Evolutionary conservation across 2,113 vertebrate species (phyloP).

Genomic region (Semnornis frantzii): DNA sequence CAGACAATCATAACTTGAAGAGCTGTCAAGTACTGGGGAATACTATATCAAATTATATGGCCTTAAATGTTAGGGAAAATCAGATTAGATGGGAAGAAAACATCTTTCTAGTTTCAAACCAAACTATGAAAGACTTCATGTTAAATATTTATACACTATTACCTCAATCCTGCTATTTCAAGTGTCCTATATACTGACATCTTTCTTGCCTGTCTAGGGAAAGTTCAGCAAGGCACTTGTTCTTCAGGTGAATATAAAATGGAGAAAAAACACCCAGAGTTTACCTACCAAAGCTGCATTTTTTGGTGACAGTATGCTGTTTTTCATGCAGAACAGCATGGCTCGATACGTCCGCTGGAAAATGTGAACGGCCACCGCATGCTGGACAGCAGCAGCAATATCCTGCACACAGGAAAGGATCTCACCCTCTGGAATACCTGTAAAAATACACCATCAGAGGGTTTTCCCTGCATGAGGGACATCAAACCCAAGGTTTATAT

Average conservation of each 20-base stretch:
- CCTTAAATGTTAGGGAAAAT: neutral
- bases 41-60: neutral
- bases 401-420: slow-evolving; percentile 86
- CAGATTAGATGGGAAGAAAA: neutral
- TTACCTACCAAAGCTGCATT: slow-evolving; percentile 84
- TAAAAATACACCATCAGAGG: neutral
- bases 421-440: slow-evolving; percentile 83
- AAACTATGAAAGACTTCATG: neutral
- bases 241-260: neutral
- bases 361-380: slow-evolving; percentile 82
- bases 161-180: neutral
- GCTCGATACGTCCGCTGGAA: slow-evolving; percentile 87
- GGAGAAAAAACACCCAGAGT: too few relatives aligned
- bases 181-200: neutral
- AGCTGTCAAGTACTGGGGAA: neutral
- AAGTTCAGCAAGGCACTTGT: neutral
- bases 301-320: slow-evolving; percentile 71
- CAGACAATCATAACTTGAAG: neutral
- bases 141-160: neutral
- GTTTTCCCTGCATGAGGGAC: neutral
- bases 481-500: neutral
- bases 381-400: slow-evolving; percentile 88
- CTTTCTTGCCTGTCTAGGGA: neutral
- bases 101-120: neutral
- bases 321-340: slow-evolving; percentile 88